These are phyloP conservation scores for Eubucco bourcierii DNA, from an alignment of 2,113 vertebrate species.

Conservation along the genomic window DNA sequence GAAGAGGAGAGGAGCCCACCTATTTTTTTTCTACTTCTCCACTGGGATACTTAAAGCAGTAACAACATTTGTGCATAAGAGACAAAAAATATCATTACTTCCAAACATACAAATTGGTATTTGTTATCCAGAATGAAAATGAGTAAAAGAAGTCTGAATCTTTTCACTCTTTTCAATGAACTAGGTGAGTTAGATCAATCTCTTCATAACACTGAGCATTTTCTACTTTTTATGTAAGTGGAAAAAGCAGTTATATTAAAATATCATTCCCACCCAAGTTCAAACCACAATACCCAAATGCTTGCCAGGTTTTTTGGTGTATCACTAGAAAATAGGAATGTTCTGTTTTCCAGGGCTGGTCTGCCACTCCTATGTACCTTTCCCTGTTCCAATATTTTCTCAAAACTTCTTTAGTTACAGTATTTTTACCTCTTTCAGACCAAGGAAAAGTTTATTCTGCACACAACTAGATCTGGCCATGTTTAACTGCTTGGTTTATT, in stretches of 20 bases:
- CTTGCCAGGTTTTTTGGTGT: slow-evolving; percentile 43
- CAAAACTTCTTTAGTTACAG: slow-evolving; percentile 15
- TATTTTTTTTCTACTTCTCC: not conserved
- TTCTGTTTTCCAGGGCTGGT: slow-evolving; percentile 48
- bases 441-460: slow-evolving; percentile 11
- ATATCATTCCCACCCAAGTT: slow-evolving; percentile 53
- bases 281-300: slow-evolving; percentile 28
- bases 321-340: slow-evolving; percentile 12
- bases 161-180: not conserved
- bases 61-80: slow-evolving; percentile 25
- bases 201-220: not conserved
- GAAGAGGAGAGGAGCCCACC: not conserved
- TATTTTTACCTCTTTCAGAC: slow-evolving; percentile 10
- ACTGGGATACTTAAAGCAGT: not conserved
- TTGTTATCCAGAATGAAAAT: not conserved
- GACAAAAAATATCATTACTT: slow-evolving; percentile 24
- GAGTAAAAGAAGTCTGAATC: not conserved
- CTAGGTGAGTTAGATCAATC: not conserved
- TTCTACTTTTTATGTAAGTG: not conserved
- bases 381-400: slow-evolving; percentile 62
- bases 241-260: slow-evolving; percentile 35
- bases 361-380: slow-evolving; percentile 65
- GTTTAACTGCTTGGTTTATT: not conserved
- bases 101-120: not conserved
- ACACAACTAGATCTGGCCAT: not conserved